Evolutionary conservation across 2,113 vertebrate species (phyloP).

Genomic region (Alectura lathami): DNA sequence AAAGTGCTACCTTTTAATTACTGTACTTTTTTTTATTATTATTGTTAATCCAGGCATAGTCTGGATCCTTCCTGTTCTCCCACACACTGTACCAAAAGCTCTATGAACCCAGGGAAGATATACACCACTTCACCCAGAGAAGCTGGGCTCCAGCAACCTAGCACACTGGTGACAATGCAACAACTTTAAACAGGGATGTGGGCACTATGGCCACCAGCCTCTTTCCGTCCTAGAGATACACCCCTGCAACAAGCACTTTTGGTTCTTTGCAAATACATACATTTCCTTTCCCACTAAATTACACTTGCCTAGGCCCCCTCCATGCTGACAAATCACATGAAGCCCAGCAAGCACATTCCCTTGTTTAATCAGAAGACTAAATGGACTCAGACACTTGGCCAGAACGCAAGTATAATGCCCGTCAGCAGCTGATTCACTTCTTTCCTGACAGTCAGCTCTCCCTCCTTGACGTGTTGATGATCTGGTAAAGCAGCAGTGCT

Average conservation of each 20-base stretch:
- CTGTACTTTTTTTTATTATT: too few species aligned
- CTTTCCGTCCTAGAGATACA: background rate
- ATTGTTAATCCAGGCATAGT: background rate
- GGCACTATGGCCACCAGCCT: background rate
- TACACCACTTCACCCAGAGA: background rate
- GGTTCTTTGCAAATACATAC: background rate
- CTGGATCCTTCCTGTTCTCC: background rate
- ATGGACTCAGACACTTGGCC: background rate
- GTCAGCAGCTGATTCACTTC: background rate
- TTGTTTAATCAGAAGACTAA: background rate
- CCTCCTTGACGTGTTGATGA: rapidly evolving
- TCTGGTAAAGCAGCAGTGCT: background rate
- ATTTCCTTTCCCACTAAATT: background rate
- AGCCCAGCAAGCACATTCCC: background rate
- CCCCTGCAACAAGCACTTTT: background rate
- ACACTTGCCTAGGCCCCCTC: background rate
- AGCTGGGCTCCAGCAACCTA: background rate
- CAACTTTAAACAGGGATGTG: background rate
- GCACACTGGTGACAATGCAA: background rate
- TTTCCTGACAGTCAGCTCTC: background rate
- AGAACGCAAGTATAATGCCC: background rate
- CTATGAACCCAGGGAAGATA: background rate
- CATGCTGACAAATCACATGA: background rate
- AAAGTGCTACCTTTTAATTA: rapidly evolving
- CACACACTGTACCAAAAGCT: rapidly evolving